Evolutionary conservation across 2,888 invertebrate species (phyloP).

Genomic region (Frankliniella intonsa): DNA sequence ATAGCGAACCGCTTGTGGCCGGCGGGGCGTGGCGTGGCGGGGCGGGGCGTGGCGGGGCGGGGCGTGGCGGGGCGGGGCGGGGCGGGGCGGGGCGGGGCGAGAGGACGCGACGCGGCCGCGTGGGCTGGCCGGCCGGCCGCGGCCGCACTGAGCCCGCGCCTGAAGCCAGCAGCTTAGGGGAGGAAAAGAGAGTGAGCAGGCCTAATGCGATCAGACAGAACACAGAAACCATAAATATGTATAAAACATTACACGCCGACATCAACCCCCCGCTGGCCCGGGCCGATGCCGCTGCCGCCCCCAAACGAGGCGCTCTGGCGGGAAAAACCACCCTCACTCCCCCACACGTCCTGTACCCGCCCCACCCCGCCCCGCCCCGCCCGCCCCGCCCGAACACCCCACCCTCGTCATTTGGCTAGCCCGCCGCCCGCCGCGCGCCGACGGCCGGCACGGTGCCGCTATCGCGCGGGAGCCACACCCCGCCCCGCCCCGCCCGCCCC

Average conservation of each 20-base stretch:
- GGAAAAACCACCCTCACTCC: neutral
- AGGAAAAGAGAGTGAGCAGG: neutral
- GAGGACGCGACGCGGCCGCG: neutral
- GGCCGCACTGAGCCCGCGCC: too few relatives aligned
- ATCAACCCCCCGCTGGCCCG: neutral
- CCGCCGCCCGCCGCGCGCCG: too few relatives aligned
- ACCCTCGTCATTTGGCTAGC: too few relatives aligned
- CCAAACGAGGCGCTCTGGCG: neutral
- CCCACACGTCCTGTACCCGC: neutral
- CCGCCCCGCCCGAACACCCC: too few relatives aligned
- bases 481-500: too few relatives aligned
- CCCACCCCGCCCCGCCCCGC: too few relatives aligned
- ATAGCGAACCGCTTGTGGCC: too few relatives aligned
- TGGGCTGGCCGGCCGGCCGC: too few relatives aligned
- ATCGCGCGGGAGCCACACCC: too few relatives aligned
- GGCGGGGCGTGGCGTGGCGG: too few relatives aligned
- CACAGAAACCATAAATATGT: conserved; percentile 25
- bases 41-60: neutral
- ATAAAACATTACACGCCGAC: conserved; percentile 22
- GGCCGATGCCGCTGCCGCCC: neutral
- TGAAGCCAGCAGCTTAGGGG: neutral
- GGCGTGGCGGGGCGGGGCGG: neutral
- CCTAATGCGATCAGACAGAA: conserved; percentile 17
- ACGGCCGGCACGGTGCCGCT: too few relatives aligned
- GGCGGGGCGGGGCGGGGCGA: neutral